Base-by-base conservation (phyloP, 2,113 vertebrate species). In the Upupa epops region DNA sequence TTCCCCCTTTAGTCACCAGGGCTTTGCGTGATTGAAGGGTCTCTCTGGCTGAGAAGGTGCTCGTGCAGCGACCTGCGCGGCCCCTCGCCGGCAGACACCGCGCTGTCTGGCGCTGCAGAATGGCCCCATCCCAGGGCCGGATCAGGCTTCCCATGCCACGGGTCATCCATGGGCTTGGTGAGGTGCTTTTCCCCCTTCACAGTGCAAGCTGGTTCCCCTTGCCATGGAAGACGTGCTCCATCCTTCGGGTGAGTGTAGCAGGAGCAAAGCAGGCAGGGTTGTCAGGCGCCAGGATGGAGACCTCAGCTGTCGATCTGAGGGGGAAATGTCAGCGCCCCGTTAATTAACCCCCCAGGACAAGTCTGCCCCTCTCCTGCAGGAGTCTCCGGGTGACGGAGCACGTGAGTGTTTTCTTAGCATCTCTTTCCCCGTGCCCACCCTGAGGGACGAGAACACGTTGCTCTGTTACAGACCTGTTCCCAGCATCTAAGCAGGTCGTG, bases 11-110 rank as follows among this genome's bases (percentile, higher is more conserved):
- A 96, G 90, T 93, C 74, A 77, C 94, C 71, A 91, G 74, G 76
- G 80, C 70, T 88, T 79, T 89, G 16, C 69, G 96, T 97, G 96
- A 97, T 88, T 93, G 96, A 96, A 96, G 89, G 84, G 76, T 77
- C 34, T 25, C 63, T 89, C 71, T 83, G 37, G 55, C 37, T 0
- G 4, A 66, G 56, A 78, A 66, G 0, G 2, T 32, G 49, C 70
- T 55, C 36, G 36, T 68, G 36, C 48, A 69, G 61, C 76, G 84
- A 81, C 85, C 84, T 77, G 37, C 9, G 26, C 73, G 55, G n/a
- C 59, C 46, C 26, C 24, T 73, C 32, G 2, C 0, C 37, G 55
- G 19, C 8, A 1, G 49, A n/a, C 11, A 83, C 42, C 9, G 29
- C 87, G 72, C 75, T 22, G 56, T 51, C 59, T 76, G 55, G 70